These are phyloP conservation scores for Semnopithecus entellus DNA, from an alignment of 2,113 vertebrate genomes.

Conservation along the genomic window DNA sequence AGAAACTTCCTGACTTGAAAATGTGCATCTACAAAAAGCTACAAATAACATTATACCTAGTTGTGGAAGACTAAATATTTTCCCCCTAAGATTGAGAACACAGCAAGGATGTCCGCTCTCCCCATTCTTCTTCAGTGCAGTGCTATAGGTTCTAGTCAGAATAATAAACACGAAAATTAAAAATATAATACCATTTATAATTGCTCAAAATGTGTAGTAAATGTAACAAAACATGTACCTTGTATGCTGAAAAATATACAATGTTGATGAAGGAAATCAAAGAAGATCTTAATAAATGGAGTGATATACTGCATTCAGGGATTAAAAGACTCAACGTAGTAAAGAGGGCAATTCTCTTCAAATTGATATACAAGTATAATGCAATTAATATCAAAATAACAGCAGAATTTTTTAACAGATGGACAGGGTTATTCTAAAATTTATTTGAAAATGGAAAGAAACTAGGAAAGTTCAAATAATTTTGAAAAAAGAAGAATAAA, in stretches of 20 bases:
- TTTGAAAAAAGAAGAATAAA: not conserved
- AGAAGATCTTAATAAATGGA: not conserved
- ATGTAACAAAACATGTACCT: not conserved
- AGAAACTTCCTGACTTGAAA: no score
- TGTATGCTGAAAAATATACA: not conserved
- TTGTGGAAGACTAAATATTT: no score
- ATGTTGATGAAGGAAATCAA: not conserved
- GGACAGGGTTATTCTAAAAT: not conserved
- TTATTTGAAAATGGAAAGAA: not conserved
- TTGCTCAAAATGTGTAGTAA: not conserved
- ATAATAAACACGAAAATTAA: not conserved
- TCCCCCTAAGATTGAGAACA: no score
- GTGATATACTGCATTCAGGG: fast-evolving
- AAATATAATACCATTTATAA: not conserved
- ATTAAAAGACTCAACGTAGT: not conserved
- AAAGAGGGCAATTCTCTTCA: not conserved
- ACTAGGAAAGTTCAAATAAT: not conserved
- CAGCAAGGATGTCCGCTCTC: not conserved
- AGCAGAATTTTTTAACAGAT: not conserved
- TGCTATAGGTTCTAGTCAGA: not conserved
- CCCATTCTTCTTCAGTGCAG: not conserved
- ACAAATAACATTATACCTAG: fast-evolving
- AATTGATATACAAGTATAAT: not conserved
- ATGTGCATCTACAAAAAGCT: not conserved
- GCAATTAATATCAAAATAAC: not conserved